Conservation (phyloP, 2,113 vertebrate genomes). For the Scomber japonicus region DNA sequence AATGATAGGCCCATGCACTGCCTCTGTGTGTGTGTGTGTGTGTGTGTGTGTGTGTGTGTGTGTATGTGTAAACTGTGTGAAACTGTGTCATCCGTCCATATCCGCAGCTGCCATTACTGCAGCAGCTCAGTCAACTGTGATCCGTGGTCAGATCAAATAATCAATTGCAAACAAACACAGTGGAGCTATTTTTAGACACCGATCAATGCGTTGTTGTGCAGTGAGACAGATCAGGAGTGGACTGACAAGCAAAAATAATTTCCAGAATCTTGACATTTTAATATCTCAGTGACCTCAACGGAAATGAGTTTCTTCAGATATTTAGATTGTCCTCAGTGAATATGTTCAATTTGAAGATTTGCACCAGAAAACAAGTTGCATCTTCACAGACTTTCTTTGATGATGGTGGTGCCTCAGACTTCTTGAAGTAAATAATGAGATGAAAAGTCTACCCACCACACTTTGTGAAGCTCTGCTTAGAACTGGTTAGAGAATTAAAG, state of each 20-base stretch:
- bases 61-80: not conserved
- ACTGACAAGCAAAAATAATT: not conserved
- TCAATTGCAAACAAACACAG: constrained; percentile 32
- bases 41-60: not conserved
- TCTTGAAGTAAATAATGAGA: no score
- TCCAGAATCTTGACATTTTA: not conserved
- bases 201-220: constrained; percentile 16
- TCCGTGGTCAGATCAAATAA: not conserved
- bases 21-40: not conserved
- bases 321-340: not conserved
- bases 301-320: not conserved
- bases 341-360: not conserved
- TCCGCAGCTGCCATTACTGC: constrained; percentile 21
- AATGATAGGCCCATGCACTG: constrained; percentile 12
- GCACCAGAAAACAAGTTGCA: not conserved
- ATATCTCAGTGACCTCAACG: not conserved
- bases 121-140: constrained; percentile 14
- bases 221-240: not conserved
- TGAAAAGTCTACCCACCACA: no score
- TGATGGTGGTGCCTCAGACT: no score
- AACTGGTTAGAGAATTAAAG: constrained; percentile 7
- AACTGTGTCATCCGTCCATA: constrained; percentile 26
- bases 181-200: constrained; percentile 32
- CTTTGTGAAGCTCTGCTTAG: no score
- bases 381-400: not conserved